A percentile compares a stretch with the other conserved stretches of the same genome.
phyloP scores from a whole-genome alignment of 37 sponge, comb jelly and placozoan genomes.

The Axinella damicornis region DNA sequence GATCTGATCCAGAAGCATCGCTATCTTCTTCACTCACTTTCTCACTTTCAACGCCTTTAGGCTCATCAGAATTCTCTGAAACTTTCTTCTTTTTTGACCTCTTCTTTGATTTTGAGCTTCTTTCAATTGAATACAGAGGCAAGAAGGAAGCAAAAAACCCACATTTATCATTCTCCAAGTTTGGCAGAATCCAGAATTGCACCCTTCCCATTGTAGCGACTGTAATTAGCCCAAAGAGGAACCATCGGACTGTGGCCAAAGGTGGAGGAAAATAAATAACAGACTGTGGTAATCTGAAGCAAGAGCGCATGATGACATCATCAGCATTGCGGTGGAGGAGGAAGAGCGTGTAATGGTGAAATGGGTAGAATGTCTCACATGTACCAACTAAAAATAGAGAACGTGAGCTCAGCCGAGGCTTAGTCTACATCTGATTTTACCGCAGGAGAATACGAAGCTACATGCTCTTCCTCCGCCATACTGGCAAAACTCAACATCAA shows the following conservation, averaged over 20 bases:
- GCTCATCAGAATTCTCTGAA: too few species aligned
- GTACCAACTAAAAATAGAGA: too few species aligned
- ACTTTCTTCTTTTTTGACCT: constrained; percentile 10
- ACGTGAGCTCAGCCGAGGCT: too few species aligned
- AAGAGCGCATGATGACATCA: too few species aligned
- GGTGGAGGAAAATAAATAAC: not conserved
- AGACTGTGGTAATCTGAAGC: too few species aligned
- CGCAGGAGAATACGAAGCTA: too few species aligned
- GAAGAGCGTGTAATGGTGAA: too few species aligned
- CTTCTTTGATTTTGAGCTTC: not conserved
- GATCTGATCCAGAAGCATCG: not conserved
- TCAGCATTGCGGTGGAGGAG: too few species aligned
- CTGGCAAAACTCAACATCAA: too few species aligned
- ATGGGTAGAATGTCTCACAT: too few species aligned
- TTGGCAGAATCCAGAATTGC: constrained; percentile 78
- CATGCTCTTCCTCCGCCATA: too few species aligned
- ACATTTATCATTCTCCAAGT: constrained; percentile 69
- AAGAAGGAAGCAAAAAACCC: constrained; percentile 83
- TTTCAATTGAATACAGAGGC: constrained; percentile 70
- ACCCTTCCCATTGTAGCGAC: constrained; percentile 47
- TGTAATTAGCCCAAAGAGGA: constrained; percentile 39
- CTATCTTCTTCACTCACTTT: not conserved
- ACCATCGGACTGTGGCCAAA: constrained; percentile 45
- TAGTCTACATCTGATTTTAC: too few species aligned
- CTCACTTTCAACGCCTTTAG: not conserved